Conservation (phyloP, 1,140 invertebrate genomes). For the Sesamia nonagrioides region DNA sequence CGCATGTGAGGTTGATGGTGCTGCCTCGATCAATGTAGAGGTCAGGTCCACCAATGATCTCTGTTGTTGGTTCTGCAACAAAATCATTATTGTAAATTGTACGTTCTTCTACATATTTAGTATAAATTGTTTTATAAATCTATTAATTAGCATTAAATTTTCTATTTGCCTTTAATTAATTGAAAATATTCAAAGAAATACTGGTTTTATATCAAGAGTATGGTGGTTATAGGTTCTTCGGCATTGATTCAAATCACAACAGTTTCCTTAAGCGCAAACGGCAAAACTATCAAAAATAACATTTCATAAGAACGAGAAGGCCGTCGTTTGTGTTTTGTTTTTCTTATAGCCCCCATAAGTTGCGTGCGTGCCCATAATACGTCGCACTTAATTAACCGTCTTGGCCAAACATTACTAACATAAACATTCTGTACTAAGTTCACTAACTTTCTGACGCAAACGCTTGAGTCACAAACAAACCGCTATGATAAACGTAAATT, state of each 20-base stretch:
- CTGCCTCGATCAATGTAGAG: conserved; percentile 96
- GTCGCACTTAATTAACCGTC: conserved; percentile 73
- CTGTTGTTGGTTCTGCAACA: conserved; percentile 94
- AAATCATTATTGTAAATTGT: neutral
- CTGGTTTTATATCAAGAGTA: too few relatives aligned
- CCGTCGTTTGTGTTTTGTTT: conserved; percentile 55
- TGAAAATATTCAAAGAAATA: neutral
- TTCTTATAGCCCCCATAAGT: conserved; percentile 54
- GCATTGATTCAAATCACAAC: neutral
- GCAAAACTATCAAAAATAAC: conserved; percentile 5
- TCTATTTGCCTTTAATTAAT: too few relatives aligned
- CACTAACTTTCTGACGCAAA: conserved; percentile 65
- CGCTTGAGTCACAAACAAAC: conserved; percentile 5
- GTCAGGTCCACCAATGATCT: conserved; percentile 96
- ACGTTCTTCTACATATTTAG: neutral
- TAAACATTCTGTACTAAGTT: conserved; percentile 71
- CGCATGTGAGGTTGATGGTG: conserved; percentile 97
- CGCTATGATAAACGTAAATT: conserved; percentile 28
- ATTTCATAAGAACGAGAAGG: conserved; percentile 26
- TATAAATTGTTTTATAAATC: too few relatives aligned
- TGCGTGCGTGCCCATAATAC: conserved; percentile 71
- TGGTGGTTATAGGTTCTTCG: too few relatives aligned
- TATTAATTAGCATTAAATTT: too few relatives aligned
- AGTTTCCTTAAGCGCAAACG: neutral
- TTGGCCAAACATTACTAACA: conserved; percentile 66